A percentile compares a stretch with the other conserved stretches of the same genome.
Evolutionary conservation across 2,113 vertebrate genomes (phyloP).

Genomic region (Dasyprocta punctata): DNA sequence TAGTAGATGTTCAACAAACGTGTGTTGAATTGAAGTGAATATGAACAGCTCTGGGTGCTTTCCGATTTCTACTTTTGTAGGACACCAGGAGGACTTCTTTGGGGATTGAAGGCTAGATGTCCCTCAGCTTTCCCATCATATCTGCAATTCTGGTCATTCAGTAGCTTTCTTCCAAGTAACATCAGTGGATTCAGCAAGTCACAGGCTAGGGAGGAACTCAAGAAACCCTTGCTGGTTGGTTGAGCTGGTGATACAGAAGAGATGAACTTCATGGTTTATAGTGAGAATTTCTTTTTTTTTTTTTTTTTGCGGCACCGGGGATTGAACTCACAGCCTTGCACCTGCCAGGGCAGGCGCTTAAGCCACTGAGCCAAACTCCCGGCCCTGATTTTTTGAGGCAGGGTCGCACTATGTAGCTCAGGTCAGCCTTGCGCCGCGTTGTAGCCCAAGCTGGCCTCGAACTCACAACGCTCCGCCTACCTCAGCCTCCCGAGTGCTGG

Average conservation of each 20-base stretch:
- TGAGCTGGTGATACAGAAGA: neutral
- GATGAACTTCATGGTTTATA: slow-evolving; percentile 21
- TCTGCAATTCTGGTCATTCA: neutral
- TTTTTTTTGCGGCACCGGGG: too few relatives aligned
- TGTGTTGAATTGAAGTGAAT: neutral
- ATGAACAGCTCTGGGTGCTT: neutral
- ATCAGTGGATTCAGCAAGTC: neutral
- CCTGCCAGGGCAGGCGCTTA: too few relatives aligned
- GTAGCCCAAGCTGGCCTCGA: too few relatives aligned
- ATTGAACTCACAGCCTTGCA: too few relatives aligned
- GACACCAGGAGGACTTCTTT: neutral
- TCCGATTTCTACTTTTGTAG: neutral
- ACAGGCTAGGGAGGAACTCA: neutral
- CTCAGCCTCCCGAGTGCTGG: too few relatives aligned
- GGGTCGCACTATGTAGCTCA: too few relatives aligned
- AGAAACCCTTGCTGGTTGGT: neutral
- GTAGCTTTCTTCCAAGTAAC: slow-evolving; percentile 1
- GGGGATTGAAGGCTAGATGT: neutral
- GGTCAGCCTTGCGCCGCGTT: too few relatives aligned
- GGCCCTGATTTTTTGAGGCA: too few relatives aligned
- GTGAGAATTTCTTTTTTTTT: too few relatives aligned
- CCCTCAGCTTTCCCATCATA: neutral
- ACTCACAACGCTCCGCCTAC: too few relatives aligned
- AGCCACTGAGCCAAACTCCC: too few relatives aligned
- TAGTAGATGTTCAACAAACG: neutral